Base-by-base conservation (phyloP, 2,888 invertebrate species). In the Andrena hattorfiana region DNA sequence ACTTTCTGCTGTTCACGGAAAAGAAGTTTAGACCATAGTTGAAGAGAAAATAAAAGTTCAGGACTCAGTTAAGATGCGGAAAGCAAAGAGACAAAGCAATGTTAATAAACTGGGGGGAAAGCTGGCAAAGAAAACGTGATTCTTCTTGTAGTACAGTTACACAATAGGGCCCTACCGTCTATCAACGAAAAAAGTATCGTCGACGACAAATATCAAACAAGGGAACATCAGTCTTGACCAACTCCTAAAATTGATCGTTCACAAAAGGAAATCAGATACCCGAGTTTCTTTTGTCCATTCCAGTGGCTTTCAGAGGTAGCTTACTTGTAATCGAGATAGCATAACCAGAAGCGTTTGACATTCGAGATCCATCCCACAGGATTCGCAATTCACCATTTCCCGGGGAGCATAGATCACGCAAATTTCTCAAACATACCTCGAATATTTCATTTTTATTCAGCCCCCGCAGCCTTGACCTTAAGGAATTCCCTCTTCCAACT, bases 171-270 rank as follows among this genome's bases (percentile, higher is more conserved):
- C 62, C 10, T 67, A 23, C 59, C 51, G 16, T 51, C 62, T 48
- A 35, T 20, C 63, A 32, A 16, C 16, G 59, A 48, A 28, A 16
- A 69, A 62, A 63, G 28, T 64, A 67, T 74, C 70, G 74, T 64
- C 42, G 77, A 42, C 63, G 77, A 62, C 42, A 75, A 78, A 83
- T 75, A 74, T 83, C 82, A 74, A 79, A 79, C 62, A 82, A 78
- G 82, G 74, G 83, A 85, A 82, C 71, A 59, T 8, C 60, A n/a
- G 64, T 51, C 48, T 62, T 35, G 67, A 74, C 67, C 72, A 64
- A 28, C 16, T 70, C 16, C 30, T 68, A 42, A 77, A 85, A 70
- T 83, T 64, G 79, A 77, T 83, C 77, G 85, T 49, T 10, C 6
- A 77, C 35, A 73, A 78, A 28, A 76, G 73, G 77, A 84, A 78